Base-by-base conservation (phyloP, 37 sponge, comb jelly and placozoan species). In the Agelas oroides region DNA sequence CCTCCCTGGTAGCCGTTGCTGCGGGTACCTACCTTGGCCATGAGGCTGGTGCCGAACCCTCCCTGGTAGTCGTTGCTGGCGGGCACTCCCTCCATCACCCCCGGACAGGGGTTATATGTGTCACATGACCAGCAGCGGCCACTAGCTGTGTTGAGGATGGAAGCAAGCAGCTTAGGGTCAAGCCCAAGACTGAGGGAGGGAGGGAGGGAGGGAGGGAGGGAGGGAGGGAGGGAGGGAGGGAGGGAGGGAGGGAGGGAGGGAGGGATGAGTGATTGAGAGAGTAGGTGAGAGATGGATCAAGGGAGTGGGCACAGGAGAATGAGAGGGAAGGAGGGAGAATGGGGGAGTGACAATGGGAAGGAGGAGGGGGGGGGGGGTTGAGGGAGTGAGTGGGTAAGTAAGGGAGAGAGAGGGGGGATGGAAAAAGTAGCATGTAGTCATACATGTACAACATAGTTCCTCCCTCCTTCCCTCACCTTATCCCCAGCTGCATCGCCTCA, bases 1-100 rank as follows among this genome's bases (percentile, higher is more conserved):
- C 99, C 99, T 63, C 99, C 99, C 78, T 95, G 75, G 64, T 99
- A 99, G n/a, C n/a, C n/a, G n/a, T n/a, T n/a, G n/a, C n/a, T n/a
- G n/a, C n/a, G n/a, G n/a, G n/a, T n/a, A n/a, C n/a, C 41, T 33
- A 92, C 82, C 59, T 81, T 85, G 23, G 75, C 57, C 90, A 99
- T 99, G 71, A 99, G 94, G 19, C 78, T 85, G 17, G 97, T 89
- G 11, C 92, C 93, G 72, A 99, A 99, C 15, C 99, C 99, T 58
- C 99, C 99, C 78, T 95, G 76, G 65, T 99, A 99, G 76, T 97
- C 65, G 39, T 90, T 92, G 59, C 87, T 88, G 13, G 99, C 87
- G 31, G 97, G 96, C 12, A 95, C 94, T 23, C 89, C 89, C 71
- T 94, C 95, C 75, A 98, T 76, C 2, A 99, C 97, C 31, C 99